Conservation (phyloP, 2,113 vertebrate species). For the Gorsachius goisagi region DNA sequence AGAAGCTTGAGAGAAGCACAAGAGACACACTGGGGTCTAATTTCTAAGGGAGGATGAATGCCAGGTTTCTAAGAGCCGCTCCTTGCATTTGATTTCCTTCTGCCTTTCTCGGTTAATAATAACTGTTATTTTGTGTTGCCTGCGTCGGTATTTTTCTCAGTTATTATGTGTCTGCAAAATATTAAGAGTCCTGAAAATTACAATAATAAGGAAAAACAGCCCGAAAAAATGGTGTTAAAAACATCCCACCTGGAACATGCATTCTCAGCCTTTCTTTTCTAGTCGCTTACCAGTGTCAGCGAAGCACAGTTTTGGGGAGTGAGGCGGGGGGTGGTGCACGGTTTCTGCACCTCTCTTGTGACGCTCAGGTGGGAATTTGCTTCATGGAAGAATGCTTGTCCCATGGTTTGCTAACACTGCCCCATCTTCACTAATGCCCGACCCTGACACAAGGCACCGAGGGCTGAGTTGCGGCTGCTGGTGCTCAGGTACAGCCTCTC, state of each 20-base stretch:
- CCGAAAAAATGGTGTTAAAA: not conserved
- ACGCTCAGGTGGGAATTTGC: not conserved
- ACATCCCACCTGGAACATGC: not conserved
- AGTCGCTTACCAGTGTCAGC: not conserved
- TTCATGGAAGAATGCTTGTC: not conserved
- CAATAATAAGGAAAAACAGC: not conserved
- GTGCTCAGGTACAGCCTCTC: not conserved
- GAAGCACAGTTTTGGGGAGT: not conserved
- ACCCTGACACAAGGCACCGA: not conserved
- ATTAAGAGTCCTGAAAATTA: constrained; percentile 23
- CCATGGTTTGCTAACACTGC: not conserved
- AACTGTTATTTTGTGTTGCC: not conserved
- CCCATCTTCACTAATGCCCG: not conserved
- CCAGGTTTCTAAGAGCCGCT: not conserved
- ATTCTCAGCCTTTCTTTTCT: not conserved
- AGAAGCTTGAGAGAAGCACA: not conserved
- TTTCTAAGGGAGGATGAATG: constrained; percentile 6
- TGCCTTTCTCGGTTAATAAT: constrained; percentile 18
- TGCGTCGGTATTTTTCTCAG: not conserved
- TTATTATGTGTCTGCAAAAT: constrained; percentile 29
- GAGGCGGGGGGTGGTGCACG: accelerated
- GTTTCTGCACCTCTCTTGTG: not conserved
- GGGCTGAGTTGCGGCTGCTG: not conserved
- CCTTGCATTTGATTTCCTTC: constrained; percentile 3
- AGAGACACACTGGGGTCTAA: not conserved